Evolutionary conservation across 2,888 invertebrate genomes (phyloP).

Genomic region (Polymixis flavicincta): DNA sequence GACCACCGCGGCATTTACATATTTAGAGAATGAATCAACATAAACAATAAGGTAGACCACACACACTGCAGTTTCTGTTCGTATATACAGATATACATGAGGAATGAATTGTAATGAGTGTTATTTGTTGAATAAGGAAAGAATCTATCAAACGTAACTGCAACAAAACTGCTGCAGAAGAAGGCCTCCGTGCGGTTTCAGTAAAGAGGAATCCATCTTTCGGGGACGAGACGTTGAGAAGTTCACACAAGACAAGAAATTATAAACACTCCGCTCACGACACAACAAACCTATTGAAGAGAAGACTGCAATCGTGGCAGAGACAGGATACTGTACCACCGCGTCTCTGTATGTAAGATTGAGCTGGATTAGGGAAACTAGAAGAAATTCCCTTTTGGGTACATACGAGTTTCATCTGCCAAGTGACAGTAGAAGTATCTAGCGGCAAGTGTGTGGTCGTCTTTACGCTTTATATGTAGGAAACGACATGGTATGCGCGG

Average conservation of each 20-base stretch:
- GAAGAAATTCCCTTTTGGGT: background rate
- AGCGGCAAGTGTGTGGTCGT: slow-evolving; percentile 38
- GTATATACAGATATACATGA: slow-evolving; percentile 12
- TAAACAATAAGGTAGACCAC: slow-evolving; percentile 64
- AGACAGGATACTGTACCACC: background rate
- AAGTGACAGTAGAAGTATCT: background rate
- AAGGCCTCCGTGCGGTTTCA: background rate
- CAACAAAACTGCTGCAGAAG: background rate
- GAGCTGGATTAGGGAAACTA: background rate
- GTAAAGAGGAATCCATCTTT: background rate
- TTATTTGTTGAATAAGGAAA: background rate
- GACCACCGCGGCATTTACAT: slow-evolving; percentile 62
- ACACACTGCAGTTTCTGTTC: slow-evolving; percentile 41
- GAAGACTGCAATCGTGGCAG: background rate
- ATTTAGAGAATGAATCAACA: slow-evolving; percentile 68
- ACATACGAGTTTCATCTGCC: background rate
- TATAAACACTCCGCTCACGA: background rate
- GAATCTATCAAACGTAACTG: background rate
- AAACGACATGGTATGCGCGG: slow-evolving; percentile 71
- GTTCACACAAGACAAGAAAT: background rate
- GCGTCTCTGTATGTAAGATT: background rate
- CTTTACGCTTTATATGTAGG: slow-evolving; percentile 66
- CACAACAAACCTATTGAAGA: background rate
- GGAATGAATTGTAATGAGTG: slow-evolving; percentile 16
- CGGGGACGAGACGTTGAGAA: background rate